These are phyloP conservation scores for Anas platyrhynchos DNA, from an alignment of 2,113 vertebrate genomes.

Conservation along the genomic window DNA sequence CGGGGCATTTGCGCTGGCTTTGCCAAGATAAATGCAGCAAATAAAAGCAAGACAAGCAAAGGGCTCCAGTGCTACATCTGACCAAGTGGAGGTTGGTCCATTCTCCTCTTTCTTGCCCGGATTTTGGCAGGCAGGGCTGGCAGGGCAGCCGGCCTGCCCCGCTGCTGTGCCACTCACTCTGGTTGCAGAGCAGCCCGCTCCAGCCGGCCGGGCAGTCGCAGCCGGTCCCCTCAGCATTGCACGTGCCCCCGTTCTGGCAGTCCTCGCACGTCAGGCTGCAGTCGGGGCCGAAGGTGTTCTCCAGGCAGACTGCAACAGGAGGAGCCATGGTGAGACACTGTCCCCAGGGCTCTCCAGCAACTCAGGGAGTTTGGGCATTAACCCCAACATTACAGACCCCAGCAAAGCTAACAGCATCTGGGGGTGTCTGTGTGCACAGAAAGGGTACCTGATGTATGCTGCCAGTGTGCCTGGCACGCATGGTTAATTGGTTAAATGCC, in stretches of 20 bases:
- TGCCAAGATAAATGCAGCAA: background rate
- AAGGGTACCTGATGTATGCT: accelerated
- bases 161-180: constrained; percentile 81
- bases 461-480: accelerated
- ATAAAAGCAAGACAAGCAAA: background rate
- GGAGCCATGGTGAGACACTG: accelerated
- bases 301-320: constrained; percentile 87
- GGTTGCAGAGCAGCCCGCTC: constrained; percentile 89
- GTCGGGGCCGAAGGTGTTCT: constrained; percentile 87
- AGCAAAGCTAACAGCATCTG: background rate
- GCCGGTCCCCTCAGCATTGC: constrained; percentile 73
- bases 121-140: background rate
- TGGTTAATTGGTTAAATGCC: background rate
- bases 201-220: constrained; percentile 88
- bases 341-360: background rate
- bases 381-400: accelerated
- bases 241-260: constrained; percentile 86
- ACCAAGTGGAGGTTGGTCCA: background rate
- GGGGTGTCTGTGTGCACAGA: accelerated
- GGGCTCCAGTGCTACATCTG: too few relatives aligned
- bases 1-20: background rate
- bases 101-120: background rate
- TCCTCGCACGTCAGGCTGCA: constrained; percentile 93
- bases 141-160: too few relatives aligned
- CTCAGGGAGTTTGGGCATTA: accelerated